Evolutionary conservation across 1,140 invertebrate genomes (phyloP).

Genomic region (Drosophila leontia): DNA sequence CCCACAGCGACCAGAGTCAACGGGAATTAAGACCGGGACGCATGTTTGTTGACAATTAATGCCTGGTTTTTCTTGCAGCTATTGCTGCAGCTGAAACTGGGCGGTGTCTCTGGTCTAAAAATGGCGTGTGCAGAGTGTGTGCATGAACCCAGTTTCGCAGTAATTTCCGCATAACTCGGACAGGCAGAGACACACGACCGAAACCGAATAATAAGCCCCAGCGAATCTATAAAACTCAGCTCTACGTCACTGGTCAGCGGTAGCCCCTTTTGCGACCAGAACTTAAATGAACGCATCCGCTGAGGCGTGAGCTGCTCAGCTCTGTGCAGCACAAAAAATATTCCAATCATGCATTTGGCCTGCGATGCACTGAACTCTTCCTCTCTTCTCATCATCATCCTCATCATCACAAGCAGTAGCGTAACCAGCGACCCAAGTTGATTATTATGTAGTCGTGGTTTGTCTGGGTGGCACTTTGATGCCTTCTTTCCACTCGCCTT

Average conservation of each 20-base stretch:
- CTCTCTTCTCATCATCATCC: conserved; percentile 17
- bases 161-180: conserved; percentile 72
- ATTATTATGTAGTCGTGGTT: conserved; percentile 36
- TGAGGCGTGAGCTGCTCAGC: conserved; percentile 19
- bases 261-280: conserved; percentile 26
- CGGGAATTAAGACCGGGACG: conserved; percentile 19
- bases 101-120: conserved; percentile 60
- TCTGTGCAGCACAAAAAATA: conserved; percentile 20
- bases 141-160: conserved; percentile 49
- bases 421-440: conserved; percentile 28
- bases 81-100: conserved; percentile 26
- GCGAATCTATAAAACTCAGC: conserved; percentile 14
- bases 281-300: conserved; percentile 54
- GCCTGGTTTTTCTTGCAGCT: conserved; percentile 38
- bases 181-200: conserved; percentile 4
- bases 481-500: conserved; percentile 42
- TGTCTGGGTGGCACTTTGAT: conserved; percentile 59
- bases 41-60: conserved; percentile 80
- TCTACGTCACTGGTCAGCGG: conserved; percentile 10
- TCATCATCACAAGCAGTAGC: neutral
- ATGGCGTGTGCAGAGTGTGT: conserved; percentile 22
- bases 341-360: conserved; percentile 47
- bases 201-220: conserved; percentile 9
- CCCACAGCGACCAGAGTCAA: conserved; percentile 17
- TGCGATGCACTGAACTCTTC: conserved; percentile 36